A percentile compares a stretch with the other conserved stretches of the same genome.
Conservation (phyloP, 2,888 invertebrate genomes). For the Ennomos erosarius region DNA sequence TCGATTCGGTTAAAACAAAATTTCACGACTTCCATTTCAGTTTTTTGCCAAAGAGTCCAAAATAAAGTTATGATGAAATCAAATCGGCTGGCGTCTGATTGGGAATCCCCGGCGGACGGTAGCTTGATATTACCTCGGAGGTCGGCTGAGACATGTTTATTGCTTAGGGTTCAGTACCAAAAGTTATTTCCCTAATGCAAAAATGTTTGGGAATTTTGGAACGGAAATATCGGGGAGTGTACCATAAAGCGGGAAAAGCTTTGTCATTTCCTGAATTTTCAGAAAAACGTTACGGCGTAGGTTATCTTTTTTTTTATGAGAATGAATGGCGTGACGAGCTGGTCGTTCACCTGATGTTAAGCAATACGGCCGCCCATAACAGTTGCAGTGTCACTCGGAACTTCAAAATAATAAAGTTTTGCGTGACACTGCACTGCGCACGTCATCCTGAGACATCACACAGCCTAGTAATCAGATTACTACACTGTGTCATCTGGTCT, state of each 20-base stretch:
- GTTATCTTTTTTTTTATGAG: no score
- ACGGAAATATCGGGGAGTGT: constrained; percentile 8
- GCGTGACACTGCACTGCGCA: no score
- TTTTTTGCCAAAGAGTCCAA: background rate
- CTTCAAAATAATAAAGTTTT: no score
- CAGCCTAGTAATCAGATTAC: no score
- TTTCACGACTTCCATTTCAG: background rate
- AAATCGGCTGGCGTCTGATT: constrained; percentile 16
- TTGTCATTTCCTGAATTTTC: background rate
- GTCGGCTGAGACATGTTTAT: constrained; percentile 4
- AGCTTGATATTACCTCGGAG: constrained; percentile 5
- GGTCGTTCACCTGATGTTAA: no score
- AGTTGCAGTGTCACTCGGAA: no score
- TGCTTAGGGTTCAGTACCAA: constrained; percentile 1
- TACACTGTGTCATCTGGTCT: no score
- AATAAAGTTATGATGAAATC: constrained; percentile 13
- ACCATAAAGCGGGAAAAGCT: constrained; percentile 5
- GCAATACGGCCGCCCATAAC: no score
- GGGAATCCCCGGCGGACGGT: constrained; percentile 10
- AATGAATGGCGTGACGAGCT: no score
- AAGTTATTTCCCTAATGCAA: constrained; percentile 1
- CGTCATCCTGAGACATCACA: no score
- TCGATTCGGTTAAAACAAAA: no score
- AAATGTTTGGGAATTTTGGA: constrained; percentile 11
- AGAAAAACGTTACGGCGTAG: constrained; percentile 3